Evolutionary conservation across 2,888 invertebrate genomes (phyloP), one percentile per base, ranked within the genome.

Genomic region (Dryobotodes eremita): DNA sequence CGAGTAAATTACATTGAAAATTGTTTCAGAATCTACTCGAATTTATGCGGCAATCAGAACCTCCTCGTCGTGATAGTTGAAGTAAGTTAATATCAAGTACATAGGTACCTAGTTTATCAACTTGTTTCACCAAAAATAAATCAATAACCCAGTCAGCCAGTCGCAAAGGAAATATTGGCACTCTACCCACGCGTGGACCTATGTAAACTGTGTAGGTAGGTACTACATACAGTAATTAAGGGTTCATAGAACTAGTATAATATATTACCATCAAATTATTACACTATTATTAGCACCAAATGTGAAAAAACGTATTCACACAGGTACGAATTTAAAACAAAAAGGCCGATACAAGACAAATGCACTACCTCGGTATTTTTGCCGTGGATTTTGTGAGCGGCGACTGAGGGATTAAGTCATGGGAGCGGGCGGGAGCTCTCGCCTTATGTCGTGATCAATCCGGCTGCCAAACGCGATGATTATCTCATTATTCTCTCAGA

Each of bases 381-480:
- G 71, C 23, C 11, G 61, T 62, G 26, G 13, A 71, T 79, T 81
- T 82, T 71, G 80, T 79, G 20, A 68, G 85, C 61, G 66, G 61
- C 31, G 48, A 55, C 61, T 50, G 46, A 62, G 50, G 55, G 66
- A 71, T 84, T 68, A 71, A 82, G 85, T 53, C 62, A 82, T 84
- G 71, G 85, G 61, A 71, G 53, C 42, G 23, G 66, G 61, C 42
- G 59, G 69, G 4, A 84, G 80, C 68, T 57, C 36, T 26, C 26
- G 55, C 79, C 85, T 80, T 80, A 84, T 80, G 71, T 68, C 85
- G 85, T 71, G 80, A 82, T 82, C 81, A 71, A 82, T 82, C 80
- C 61, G 57, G 81, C 85, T 84, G 81, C 81, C 81, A 82, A 85
- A 84, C 80, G 42, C 71, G 80, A 82, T 84, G 81, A 82, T 82